These are phyloP conservation scores for Callipepla californica DNA, from an alignment of 2,113 vertebrate species.

Conservation along the genomic window DNA sequence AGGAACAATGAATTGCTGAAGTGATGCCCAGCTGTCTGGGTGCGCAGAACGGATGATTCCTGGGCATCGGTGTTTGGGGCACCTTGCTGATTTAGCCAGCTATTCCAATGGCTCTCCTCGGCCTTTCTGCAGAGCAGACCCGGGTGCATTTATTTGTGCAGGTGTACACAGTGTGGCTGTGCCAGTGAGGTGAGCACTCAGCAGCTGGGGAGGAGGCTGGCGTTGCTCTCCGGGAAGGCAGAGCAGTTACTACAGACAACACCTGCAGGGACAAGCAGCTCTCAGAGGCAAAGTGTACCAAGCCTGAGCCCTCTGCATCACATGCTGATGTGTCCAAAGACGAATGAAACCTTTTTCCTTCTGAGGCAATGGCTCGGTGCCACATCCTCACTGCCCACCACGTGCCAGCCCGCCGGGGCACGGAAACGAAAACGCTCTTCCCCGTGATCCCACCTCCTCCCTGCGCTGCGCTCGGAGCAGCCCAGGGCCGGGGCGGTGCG, in stretches of 20 bases:
- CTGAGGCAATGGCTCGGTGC: neutral
- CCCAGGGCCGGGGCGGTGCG: neutral
- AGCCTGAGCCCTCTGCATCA: neutral
- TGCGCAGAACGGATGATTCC: neutral
- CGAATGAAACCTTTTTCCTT: neutral
- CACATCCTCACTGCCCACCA: neutral
- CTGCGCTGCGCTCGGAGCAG: neutral
- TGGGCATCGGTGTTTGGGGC: neutral
- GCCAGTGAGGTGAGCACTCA: neutral
- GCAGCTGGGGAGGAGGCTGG: neutral
- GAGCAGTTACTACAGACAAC: neutral
- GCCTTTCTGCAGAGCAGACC: neutral
- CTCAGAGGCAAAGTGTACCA: neutral
- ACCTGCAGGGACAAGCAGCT: neutral
- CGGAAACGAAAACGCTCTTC: neutral
- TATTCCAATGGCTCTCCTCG: neutral
- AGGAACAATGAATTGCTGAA: neutral
- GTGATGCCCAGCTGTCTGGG: neutral
- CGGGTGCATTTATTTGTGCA: neutral
- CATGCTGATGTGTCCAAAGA: neutral
- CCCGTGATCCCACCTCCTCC: neutral
- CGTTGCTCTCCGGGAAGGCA: neutral
- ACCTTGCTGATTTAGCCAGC: neutral
- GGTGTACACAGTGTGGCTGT: rapidly evolving
- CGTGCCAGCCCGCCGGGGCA: neutral